Conservation (phyloP, 2,113 vertebrate genomes). For the Oxyura jamaicensis region DNA sequence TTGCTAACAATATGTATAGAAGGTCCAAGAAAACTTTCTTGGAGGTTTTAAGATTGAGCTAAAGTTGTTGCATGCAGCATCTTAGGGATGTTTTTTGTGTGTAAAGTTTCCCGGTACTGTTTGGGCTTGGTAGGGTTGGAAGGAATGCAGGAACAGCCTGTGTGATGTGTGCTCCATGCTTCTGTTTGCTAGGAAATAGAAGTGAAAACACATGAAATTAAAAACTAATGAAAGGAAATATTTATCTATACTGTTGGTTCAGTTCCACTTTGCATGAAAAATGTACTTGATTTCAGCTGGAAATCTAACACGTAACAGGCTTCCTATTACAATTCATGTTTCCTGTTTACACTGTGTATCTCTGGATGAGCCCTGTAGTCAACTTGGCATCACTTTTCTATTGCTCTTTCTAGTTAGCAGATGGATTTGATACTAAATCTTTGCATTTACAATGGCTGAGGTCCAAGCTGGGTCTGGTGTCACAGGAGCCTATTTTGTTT, state of each 20-base stretch:
- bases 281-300: neutral
- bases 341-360: neutral
- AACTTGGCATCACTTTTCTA: neutral
- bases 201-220: neutral
- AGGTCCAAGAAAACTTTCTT: neutral
- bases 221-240: neutral
- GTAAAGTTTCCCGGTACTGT: neutral
- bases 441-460: conserved; percentile 65
- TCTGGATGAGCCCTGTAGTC: neutral
- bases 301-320: neutral
- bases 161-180: neutral
- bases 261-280: conserved; percentile 6
- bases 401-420: conserved; percentile 70
- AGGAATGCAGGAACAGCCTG: neutral
- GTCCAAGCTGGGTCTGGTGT: conserved; percentile 69
- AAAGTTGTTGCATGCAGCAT: neutral
- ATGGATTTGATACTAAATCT: conserved; percentile 64
- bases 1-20: neutral
- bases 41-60: neutral
- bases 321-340: neutral
- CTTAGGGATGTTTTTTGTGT: neutral
- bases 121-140: neutral
- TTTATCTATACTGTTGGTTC: neutral
- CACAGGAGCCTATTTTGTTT: conserved; percentile 75
- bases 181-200: neutral